These are phyloP conservation scores for Homarus gammarus DNA, from an alignment of 2,888 invertebrate genomes.

Conservation along the genomic window DNA sequence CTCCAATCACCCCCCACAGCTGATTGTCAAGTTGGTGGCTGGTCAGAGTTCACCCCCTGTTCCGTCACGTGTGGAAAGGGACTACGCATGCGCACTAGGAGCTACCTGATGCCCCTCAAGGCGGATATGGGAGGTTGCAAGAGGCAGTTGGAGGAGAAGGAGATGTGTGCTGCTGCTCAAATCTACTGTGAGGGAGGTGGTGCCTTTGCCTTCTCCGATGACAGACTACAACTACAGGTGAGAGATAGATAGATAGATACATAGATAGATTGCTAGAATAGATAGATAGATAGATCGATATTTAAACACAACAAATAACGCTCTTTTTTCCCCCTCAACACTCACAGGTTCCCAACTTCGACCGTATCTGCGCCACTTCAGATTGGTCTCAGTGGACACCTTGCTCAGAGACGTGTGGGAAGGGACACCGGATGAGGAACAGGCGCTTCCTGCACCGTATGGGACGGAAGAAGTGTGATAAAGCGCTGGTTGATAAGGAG, in stretches of 20 bases:
- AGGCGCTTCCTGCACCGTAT: constrained; percentile 83
- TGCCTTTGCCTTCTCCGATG: not conserved
- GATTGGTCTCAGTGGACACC: constrained; percentile 80
- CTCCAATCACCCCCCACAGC: constrained; percentile 77
- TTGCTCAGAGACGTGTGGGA: constrained; percentile 81
- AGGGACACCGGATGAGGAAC: constrained; percentile 83
- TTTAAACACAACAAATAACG: no score
- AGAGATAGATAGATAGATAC: no score
- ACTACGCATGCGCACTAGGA: constrained; percentile 87
- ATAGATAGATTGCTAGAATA: no score
- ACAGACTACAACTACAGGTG: no score
- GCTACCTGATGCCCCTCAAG: constrained; percentile 85
- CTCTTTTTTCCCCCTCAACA: no score
- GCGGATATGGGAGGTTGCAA: constrained; percentile 86
- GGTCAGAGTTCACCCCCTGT: constrained; percentile 89
- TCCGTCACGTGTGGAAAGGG: constrained; percentile 93
- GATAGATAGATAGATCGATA: no score
- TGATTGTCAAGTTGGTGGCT: constrained; percentile 89
- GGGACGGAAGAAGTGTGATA: constrained; percentile 80
- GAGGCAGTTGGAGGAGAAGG: constrained; percentile 87
- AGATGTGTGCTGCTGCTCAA: constrained; percentile 91
- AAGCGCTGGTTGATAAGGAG: constrained; percentile 88
- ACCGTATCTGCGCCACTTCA: constrained; percentile 82
- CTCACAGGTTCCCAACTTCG: constrained; percentile 12
- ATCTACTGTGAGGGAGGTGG: constrained; percentile 78